Conservation (phyloP, 2,888 invertebrate species). For the Leptinotarsa juncta region DNA sequence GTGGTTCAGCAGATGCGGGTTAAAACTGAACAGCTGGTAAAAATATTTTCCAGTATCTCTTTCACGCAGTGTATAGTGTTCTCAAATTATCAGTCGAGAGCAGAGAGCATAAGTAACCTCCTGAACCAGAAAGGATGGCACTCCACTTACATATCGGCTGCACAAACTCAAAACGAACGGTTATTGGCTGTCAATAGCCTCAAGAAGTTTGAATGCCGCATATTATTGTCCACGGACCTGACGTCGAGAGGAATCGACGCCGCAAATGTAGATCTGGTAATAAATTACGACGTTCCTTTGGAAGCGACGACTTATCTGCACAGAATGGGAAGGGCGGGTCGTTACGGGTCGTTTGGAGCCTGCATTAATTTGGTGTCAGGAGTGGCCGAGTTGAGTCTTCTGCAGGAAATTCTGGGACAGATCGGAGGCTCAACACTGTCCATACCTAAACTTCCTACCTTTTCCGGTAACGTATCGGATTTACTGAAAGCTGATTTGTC, state of each 20-base stretch:
- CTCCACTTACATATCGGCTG: slow-evolving; percentile 80
- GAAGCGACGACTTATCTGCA: slow-evolving; percentile 90
- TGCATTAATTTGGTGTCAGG: slow-evolving; percentile 80
- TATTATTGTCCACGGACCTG: slow-evolving; percentile 91
- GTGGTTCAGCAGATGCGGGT: slow-evolving; percentile 74
- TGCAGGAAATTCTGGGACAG: slow-evolving; percentile 70
- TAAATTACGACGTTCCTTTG: slow-evolving; percentile 89
- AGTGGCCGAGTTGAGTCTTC: slow-evolving; percentile 72
- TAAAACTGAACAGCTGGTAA: slow-evolving; percentile 75
- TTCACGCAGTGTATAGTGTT: slow-evolving; percentile 95
- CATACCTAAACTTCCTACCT: slow-evolving; percentile 66
- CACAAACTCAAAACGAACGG: slow-evolving; percentile 83
- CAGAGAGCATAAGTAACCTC: slow-evolving; percentile 80
- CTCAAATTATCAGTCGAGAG: slow-evolving; percentile 88
- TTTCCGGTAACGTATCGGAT: slow-evolving; percentile 55
- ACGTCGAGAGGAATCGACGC: slow-evolving; percentile 96
- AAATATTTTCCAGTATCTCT: slow-evolving; percentile 76
- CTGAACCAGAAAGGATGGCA: slow-evolving; percentile 82
- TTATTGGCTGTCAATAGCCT: slow-evolving; percentile 81
- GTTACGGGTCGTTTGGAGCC: slow-evolving; percentile 89
- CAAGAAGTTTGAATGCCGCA: slow-evolving; percentile 83
- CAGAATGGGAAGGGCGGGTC: slow-evolving; percentile 94
- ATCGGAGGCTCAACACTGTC: slow-evolving; percentile 69
- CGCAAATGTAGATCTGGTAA: slow-evolving; percentile 90
- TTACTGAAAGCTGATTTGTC: slow-evolving; percentile 55